A percentile compares a stretch with the other conserved stretches of the same genome.
Conservation (phyloP, 2,113 vertebrate species). For the Grus americana region DNA sequence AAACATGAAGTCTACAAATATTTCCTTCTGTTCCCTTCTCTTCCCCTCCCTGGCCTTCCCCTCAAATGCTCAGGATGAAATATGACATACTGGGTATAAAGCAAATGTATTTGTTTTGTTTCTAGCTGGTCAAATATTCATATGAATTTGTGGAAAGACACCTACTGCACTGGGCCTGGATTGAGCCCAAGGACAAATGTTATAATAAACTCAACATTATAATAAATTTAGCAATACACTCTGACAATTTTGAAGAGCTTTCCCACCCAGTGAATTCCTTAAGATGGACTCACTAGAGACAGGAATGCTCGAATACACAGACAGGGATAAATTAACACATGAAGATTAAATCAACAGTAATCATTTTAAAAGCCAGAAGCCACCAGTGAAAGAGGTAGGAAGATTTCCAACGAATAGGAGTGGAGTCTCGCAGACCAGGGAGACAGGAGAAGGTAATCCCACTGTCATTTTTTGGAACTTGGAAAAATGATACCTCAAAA, state of each 20-base stretch:
- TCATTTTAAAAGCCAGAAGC: not conserved
- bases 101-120: not conserved
- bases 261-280: not conserved
- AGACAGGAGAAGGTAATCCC: not conserved
- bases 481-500: not conserved
- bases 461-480: not conserved
- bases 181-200: not conserved
- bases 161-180: not conserved
- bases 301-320: not conserved
- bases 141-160: not conserved
- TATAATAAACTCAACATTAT: not conserved
- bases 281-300: not conserved
- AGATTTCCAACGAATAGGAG: not conserved
- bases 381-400: not conserved
- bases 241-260: not conserved
- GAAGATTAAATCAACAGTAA: not conserved
- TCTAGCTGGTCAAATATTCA: not conserved
- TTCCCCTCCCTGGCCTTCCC: not conserved
- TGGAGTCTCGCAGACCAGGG: not conserved
- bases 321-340: not conserved
- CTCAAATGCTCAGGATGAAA: not conserved
- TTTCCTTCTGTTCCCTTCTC: not conserved
- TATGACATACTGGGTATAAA: not conserved
- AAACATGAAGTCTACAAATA: not conserved
- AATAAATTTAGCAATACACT: not conserved